phyloP scores from a whole-genome alignment of 1,140 invertebrate species.

The Drosophila nannoptera region DNA sequence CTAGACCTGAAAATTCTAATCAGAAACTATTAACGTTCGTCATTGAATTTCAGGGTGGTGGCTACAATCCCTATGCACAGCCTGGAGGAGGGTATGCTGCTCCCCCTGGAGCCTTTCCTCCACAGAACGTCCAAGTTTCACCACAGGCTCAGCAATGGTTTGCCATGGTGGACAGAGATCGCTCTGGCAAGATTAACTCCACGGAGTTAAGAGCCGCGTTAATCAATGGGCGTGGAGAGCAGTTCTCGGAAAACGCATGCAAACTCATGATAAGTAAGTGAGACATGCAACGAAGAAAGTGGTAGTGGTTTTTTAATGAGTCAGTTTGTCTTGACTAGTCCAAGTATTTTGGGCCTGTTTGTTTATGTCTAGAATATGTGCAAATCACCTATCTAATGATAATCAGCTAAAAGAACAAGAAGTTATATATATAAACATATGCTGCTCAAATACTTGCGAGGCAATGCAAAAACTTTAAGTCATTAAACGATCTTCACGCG shows the following conservation, averaged over 20 bases:
- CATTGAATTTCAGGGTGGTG: slow-evolving; percentile 45
- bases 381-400: too few relatives aligned
- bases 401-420: too few relatives aligned
- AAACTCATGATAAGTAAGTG: slow-evolving; percentile 92
- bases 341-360: too few relatives aligned
- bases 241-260: slow-evolving; percentile 91
- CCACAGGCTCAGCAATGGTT: slow-evolving; percentile 91
- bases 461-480: not conserved
- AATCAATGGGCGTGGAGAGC: slow-evolving; percentile 91
- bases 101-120: slow-evolving; percentile 75
- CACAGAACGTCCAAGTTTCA: slow-evolving; percentile 75
- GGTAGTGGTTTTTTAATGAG: slow-evolving; percentile 4
- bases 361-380: too few relatives aligned
- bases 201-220: slow-evolving; percentile 89
- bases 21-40: not conserved
- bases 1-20: not conserved
- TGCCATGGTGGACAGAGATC: slow-evolving; percentile 88
- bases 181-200: slow-evolving; percentile 89
- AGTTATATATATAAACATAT: not conserved
- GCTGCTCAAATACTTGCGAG: slow-evolving; percentile 32
- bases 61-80: slow-evolving; percentile 70
- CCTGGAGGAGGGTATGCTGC: slow-evolving; percentile 59
- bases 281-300: not conserved
- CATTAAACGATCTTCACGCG: slow-evolving; percentile 2
- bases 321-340: not conserved